Evolutionary conservation across 2,888 invertebrate species (phyloP).

Genomic region (Platycheirus albimanus): DNA sequence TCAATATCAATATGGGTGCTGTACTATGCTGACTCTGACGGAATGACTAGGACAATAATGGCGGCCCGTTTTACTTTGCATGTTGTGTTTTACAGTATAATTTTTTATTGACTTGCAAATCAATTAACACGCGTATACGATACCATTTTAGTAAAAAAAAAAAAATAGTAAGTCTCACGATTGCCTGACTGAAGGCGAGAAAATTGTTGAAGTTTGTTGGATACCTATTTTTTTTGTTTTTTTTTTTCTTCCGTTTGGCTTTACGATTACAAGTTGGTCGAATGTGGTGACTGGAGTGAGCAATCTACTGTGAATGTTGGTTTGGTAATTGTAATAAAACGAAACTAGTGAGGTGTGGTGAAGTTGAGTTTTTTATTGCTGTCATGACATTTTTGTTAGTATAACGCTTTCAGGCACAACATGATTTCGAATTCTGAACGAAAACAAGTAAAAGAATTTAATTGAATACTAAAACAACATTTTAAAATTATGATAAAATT

Average conservation of each 20-base stretch:
- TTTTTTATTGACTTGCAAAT: slow-evolving; percentile 36
- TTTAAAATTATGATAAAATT: slow-evolving; percentile 26
- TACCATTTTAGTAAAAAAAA: slow-evolving; percentile 27
- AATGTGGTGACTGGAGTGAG: neutral
- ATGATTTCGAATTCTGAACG: no score
- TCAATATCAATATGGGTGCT: neutral
- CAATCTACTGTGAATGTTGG: neutral
- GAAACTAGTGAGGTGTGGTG: neutral
- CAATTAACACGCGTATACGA: slow-evolving; percentile 48
- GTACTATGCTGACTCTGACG: no score
- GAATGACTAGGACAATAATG: neutral
- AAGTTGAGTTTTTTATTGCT: neutral
- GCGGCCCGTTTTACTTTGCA: slow-evolving; percentile 11
- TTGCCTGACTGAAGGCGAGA: slow-evolving; percentile 9
- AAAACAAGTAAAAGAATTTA: no score
- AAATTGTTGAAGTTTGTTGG: slow-evolving; percentile 6
- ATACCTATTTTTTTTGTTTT: no score
- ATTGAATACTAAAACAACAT: slow-evolving; percentile 11
- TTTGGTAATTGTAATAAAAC: neutral
- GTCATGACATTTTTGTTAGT: neutral
- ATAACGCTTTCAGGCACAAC: no score
- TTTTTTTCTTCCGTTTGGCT: neutral
- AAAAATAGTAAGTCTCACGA: neutral
- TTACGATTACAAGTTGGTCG: neutral
- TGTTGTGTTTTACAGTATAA: slow-evolving; percentile 35